These are phyloP conservation scores for Martes martes DNA, from an alignment of 2,113 vertebrate species.

Conservation along the genomic window DNA sequence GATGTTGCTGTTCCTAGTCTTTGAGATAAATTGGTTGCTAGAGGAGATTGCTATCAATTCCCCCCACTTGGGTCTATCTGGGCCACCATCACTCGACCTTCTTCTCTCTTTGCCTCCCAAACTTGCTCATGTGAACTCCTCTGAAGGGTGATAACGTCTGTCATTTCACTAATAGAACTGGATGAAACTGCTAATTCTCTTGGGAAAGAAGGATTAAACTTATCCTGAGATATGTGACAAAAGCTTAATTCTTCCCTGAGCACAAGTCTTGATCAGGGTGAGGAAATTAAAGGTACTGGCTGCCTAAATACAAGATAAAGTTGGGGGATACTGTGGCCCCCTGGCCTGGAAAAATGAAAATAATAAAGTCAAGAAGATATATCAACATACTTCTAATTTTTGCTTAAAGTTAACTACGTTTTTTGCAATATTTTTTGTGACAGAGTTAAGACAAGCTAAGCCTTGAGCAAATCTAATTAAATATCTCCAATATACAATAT, in stretches of 20 bases:
- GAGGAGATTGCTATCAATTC: neutral
- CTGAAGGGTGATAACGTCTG: neutral
- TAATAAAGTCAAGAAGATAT: neutral
- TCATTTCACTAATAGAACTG: neutral
- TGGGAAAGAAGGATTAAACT: neutral
- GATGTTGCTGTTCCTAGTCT: neutral
- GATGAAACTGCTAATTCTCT: neutral
- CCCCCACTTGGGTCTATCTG: neutral
- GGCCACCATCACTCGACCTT: neutral
- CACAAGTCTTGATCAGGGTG: neutral
- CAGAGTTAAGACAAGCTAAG: neutral
- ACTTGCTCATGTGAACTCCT: neutral
- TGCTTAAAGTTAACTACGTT: neutral
- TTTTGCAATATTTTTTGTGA: neutral
- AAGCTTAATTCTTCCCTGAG: neutral
- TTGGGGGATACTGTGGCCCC: neutral
- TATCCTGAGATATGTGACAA: neutral
- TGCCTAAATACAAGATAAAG: neutral
- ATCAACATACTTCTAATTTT: neutral
- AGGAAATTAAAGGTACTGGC: neutral
- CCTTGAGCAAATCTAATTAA: constrained; percentile 5
- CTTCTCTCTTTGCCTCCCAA: neutral
- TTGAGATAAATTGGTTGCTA: neutral
- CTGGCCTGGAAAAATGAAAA: neutral
- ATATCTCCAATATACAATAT: neutral